Evolutionary conservation across 2,113 vertebrate genomes (phyloP), one percentile per base, ranked within the genome.

Genomic region (Cygnus atratus): DNA sequence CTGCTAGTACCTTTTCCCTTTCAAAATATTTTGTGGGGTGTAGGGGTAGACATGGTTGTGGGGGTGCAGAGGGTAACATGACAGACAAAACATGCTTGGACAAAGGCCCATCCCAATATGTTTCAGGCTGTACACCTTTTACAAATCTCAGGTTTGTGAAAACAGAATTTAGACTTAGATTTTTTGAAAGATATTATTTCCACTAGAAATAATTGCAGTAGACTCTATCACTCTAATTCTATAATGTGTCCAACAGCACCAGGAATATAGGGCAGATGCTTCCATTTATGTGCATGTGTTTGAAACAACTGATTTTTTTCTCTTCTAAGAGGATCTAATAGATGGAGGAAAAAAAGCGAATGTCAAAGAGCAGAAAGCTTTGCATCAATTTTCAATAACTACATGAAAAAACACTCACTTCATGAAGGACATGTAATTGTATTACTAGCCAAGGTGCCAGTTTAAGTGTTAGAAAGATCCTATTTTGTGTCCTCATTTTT

Each of bases 41-140:
- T 31, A 6, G 5, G 13, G 11, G 6, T 48, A 77, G 20, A 62
- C 20, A 48, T 48, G 20, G 46, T 10, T 48, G 46, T 48, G 20
- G 10, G 46, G 10, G 46, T 48, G 46, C 46, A 55, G 9, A 57
- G 15, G 6, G 3, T 43, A 72, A 63, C 21, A 41, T 13, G 6
- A 29, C 14, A 55, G 17, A 29, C 4, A 63, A 58, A 82, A 82
- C 13, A n/a, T 2, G 1, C 0, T 1, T 28, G 13, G 4, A 19
- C 11, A 58, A 81, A 85, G 25, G 3, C 8, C 61, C 6, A 58
- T 1, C 1, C 12, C 18, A 35, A 0, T 35, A 48, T n/a, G 20
- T 50, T 86, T 86, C 67, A 70, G 8, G 6, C 6, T 48, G 19
- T 37, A 68, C 4, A 11, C 39, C 8, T 65, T 91, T 78, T 55